A percentile compares a stretch with the other conserved stretches of the same genome.
Evolutionary conservation across 2,113 vertebrate genomes (phyloP).

Genomic region (Ploceus nigricollis): DNA sequence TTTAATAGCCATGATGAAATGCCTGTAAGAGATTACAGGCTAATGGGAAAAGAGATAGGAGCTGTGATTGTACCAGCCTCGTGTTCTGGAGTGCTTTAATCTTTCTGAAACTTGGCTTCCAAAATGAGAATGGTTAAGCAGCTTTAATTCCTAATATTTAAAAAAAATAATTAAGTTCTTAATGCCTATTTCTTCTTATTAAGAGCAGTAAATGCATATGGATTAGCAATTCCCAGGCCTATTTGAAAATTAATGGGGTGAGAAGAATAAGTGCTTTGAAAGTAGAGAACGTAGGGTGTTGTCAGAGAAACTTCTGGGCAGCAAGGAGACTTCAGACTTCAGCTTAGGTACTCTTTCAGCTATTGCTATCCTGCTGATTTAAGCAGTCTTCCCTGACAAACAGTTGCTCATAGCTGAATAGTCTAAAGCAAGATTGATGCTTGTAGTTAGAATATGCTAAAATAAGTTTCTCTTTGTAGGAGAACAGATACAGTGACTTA

Average conservation of each 20-base stretch:
- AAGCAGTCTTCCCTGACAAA: background rate
- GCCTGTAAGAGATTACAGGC: conserved; percentile 11
- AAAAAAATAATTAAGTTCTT: conserved; percentile 2
- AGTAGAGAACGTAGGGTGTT: background rate
- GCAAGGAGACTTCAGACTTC: background rate
- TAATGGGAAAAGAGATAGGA: conserved; percentile 45
- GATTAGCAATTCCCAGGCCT: conserved; percentile 41
- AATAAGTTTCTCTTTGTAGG: background rate
- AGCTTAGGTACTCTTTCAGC: background rate
- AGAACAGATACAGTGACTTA: background rate
- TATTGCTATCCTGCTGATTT: background rate
- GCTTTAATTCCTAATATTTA: conserved; percentile 53
- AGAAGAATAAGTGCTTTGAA: background rate
- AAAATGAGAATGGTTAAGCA: conserved; percentile 57
- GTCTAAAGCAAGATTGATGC: background rate
- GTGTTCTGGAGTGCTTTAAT: conserved; percentile 50
- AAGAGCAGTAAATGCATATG: conserved; percentile 32
- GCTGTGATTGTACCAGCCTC: conserved; percentile 19
- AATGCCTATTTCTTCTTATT: conserved; percentile 38
- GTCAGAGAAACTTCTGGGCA: background rate
- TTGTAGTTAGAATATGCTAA: background rate
- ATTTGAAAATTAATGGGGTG: conserved; percentile 40
- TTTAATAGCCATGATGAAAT: background rate
- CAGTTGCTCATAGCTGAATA: background rate
- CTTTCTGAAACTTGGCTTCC: conserved; percentile 60